Base-by-base conservation (phyloP, 2,888 invertebrate species). In the Lepidonotus clava region DNA sequence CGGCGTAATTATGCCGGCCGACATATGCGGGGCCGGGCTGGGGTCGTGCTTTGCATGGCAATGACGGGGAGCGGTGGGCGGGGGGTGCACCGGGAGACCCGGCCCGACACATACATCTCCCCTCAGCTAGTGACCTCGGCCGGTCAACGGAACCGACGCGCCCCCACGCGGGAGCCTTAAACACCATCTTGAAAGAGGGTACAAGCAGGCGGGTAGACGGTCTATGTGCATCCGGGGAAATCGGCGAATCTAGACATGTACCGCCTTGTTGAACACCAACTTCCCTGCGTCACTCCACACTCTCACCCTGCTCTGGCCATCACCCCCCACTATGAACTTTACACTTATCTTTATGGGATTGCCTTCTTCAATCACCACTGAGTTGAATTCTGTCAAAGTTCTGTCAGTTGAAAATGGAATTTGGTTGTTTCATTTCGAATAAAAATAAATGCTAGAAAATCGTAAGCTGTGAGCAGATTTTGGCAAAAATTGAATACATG, bases 151-250 rank as follows among this genome's bases (percentile, higher is more conserved):
- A n/a, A n/a, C n/a, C n/a, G n/a, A n/a, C n/a, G 61, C 14, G 24
- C 61, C 61, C 28, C 61, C 61, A 28, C 53, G 21, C 11, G 61
- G 61, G 61, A 61, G 61, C 24, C 24, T 32, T 61, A 61, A 61
- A 61, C 61, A 61, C 61, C 61, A 61, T n/a, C n/a, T 61, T 61
- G 61, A 61, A 61, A 61, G 61, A 24, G 24, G 18, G 4, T 11
- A 24, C n/a, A 61, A 61, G 61, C 24, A 11, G 61, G 28, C 21
- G 28, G 2, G 28, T 24, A 61, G n/a, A 28, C 61, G 61, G 11
- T 61, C 61, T 61, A 61, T 61, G 61, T 14, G 61, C 61, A 61
- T 28, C 61, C 61, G 61, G 61, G 61, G 61, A 61, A 18, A 61
- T 61, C 24, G 61, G 24, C 24, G n/a, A 61, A 61, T 61, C 61